These are phyloP conservation scores for Parotia lawesii DNA, from an alignment of 2,113 vertebrate genomes.

Conservation along the genomic window DNA sequence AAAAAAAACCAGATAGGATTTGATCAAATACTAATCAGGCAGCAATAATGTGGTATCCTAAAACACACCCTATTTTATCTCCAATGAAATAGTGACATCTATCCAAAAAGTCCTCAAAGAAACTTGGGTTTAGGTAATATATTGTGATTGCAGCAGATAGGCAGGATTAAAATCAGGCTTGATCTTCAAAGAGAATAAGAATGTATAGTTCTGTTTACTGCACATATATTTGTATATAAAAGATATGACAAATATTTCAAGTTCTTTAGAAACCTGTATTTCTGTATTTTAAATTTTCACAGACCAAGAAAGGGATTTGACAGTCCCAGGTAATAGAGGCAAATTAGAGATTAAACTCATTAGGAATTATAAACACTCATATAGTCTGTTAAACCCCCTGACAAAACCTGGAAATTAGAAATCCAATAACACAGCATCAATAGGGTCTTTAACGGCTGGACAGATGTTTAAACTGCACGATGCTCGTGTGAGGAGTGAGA, in stretches of 20 bases:
- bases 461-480: slow-evolving; percentile 65
- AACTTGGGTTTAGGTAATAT: slow-evolving; percentile 44
- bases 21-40: slow-evolving; percentile 42
- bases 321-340: slow-evolving; percentile 29
- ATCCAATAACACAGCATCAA: slow-evolving; percentile 61
- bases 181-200: slow-evolving; percentile 57
- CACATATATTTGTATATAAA: slow-evolving; percentile 32
- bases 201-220: slow-evolving; percentile 32
- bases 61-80: slow-evolving; percentile 13
- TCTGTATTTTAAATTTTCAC: background rate
- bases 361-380: slow-evolving; percentile 58
- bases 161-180: slow-evolving; percentile 26
- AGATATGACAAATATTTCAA: slow-evolving; percentile 34
- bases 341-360: slow-evolving; percentile 53
- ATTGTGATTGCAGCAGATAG: slow-evolving; percentile 24
- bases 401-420: slow-evolving; percentile 69
- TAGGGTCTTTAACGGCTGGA: slow-evolving; percentile 56
- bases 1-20: background rate
- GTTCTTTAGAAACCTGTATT: background rate
- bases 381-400: slow-evolving; percentile 39
- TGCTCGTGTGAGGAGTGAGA: slow-evolving; percentile 60
- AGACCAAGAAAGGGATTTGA: background rate
- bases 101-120: slow-evolving; percentile 49
- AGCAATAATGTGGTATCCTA: slow-evolving; percentile 24
- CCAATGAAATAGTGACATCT: slow-evolving; percentile 5